A percentile compares a stretch with the other conserved stretches of the same genome.
phyloP scores from a whole-genome alignment of 2,113 vertebrate species.

The Nyctibius bracteatus region DNA sequence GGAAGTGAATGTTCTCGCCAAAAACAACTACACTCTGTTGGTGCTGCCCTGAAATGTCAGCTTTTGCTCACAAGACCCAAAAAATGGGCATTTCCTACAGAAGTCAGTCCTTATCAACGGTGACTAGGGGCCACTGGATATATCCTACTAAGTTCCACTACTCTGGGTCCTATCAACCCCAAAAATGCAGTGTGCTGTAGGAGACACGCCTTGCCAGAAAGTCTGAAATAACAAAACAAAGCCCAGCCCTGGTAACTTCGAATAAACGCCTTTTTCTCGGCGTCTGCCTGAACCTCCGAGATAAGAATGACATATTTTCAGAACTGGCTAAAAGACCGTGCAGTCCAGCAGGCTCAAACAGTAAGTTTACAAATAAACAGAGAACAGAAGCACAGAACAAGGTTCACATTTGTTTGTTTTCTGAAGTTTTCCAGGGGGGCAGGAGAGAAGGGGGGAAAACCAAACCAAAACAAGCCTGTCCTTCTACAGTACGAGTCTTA shows the following conservation, averaged over 20 bases:
- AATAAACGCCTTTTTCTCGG: slow-evolving; percentile 14
- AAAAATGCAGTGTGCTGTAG: neutral
- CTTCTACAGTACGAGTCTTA: neutral
- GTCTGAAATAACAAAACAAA: neutral
- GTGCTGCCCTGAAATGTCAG: neutral
- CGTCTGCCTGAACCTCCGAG: slow-evolving; percentile 9
- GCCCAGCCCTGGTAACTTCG: neutral
- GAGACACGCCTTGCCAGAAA: slow-evolving; percentile 23
- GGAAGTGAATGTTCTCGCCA: neutral
- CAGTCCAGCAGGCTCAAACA: neutral
- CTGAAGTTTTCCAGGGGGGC: neutral
- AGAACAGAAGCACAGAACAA: neutral
- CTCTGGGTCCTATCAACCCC: neutral
- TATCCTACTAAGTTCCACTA: neutral
- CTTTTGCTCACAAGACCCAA: neutral
- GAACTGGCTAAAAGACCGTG: neutral
- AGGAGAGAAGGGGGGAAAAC: neutral
- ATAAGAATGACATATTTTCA: slow-evolving; percentile 11
- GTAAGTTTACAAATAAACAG: neutral
- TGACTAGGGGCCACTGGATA: neutral
- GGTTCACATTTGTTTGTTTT: neutral
- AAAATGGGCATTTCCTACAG: neutral
- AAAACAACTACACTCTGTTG: neutral
- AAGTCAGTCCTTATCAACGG: neutral
- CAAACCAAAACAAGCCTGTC: neutral